Percentiles rank a stretch among this genome's conserved stretches.
Evolutionary conservation across 2,113 vertebrate genomes (phyloP).

Genomic region (Equus przewalskii): DNA sequence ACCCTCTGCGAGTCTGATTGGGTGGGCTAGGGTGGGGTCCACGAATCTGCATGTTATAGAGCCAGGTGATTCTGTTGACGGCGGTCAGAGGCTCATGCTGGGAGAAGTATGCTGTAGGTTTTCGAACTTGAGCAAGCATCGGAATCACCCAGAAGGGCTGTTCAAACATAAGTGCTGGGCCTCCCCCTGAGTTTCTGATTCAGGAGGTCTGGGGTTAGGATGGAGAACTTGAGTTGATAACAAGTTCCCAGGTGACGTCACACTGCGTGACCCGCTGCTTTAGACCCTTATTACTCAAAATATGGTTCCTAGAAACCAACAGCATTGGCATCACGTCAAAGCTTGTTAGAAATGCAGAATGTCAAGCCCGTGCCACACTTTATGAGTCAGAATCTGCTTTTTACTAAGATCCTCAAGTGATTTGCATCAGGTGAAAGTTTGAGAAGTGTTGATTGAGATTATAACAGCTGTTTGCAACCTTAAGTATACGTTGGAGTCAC

Average conservation of each 20-base stretch:
- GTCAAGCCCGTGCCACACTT: not conserved
- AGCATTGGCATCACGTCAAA: not conserved
- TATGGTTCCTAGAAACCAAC: not conserved
- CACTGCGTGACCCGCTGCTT: not conserved
- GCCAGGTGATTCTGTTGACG: not conserved
- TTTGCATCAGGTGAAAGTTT: not conserved
- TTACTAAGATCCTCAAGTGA: not conserved
- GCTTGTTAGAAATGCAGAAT: not conserved
- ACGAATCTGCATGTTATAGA: not conserved
- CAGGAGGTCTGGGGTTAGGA: not conserved
- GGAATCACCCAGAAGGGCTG: not conserved
- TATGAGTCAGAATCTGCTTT: not conserved
- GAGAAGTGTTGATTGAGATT: not conserved
- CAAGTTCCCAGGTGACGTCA: not conserved
- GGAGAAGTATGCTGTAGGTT: not conserved
- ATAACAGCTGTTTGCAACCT: not conserved
- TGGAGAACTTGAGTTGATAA: constrained; percentile 30
- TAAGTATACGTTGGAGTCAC: not conserved
- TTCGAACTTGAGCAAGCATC: not conserved
- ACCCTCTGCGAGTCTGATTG: not conserved
- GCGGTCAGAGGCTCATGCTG: not conserved
- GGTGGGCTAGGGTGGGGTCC: too few species aligned
- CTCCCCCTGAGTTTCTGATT: not conserved
- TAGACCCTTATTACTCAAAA: not conserved
- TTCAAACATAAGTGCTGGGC: not conserved